A percentile compares a stretch with the other conserved stretches of the same genome.
Conservation (phyloP, 2,113 vertebrate species). For the Passer domesticus region DNA sequence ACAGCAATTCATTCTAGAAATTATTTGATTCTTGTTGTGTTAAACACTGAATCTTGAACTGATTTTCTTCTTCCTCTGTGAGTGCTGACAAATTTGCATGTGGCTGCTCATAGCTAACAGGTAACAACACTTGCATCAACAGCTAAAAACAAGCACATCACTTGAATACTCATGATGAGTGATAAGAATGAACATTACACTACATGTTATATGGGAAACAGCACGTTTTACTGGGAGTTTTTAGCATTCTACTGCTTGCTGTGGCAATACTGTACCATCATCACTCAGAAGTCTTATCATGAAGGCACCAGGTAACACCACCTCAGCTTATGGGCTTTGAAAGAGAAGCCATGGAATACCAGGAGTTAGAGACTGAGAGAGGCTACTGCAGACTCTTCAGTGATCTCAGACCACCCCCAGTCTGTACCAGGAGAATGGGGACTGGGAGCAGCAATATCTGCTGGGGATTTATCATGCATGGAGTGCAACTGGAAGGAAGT, state of each 20-base stretch:
- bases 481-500: background rate
- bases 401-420: background rate
- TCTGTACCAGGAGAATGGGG: background rate
- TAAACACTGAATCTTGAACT: background rate
- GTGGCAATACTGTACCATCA: constrained; percentile 16
- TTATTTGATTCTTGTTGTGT: background rate
- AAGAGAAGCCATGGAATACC: constrained; percentile 58
- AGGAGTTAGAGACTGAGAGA: constrained; percentile 34
- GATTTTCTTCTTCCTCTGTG: background rate
- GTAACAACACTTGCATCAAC: background rate
- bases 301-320: constrained; percentile 19
- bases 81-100: background rate
- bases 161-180: background rate
- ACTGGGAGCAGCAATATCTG: background rate
- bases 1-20: background rate
- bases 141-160: background rate
- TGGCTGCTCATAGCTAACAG: background rate
- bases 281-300: constrained; percentile 25
- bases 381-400: background rate
- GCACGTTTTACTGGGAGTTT: background rate
- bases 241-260: background rate
- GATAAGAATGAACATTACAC: background rate
- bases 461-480: background rate
- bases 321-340: constrained; percentile 65
- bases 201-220: constrained; percentile 10